Evolutionary conservation across 2,888 invertebrate species (phyloP), one percentile per base, ranked within the genome.

Genomic region (Tinea pellionella): DNA sequence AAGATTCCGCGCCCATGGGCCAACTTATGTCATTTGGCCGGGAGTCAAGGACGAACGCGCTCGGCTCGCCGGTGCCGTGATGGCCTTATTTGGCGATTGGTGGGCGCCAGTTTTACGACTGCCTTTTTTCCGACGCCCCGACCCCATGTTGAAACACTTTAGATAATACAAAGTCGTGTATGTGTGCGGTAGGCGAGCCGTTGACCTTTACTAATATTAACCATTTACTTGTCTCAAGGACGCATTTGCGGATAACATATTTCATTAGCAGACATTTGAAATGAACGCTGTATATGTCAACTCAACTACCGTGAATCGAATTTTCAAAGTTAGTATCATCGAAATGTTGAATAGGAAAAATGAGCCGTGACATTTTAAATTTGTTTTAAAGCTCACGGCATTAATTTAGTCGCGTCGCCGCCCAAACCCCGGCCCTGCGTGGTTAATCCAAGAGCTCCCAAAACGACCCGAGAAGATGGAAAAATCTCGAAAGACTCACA

Each of bases 11-110:
- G 79, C 82, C 85, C 82, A 84, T 86, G 80, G 85, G 78, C 85
- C 78, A 84, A 84, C 83, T 85, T 85, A 79, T 86, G 85, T 86
- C 85, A 81, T 87, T 87, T 86, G 86, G 87, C 84, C 71, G 79
- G 80, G 81, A 83, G 81, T 87, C 87, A 86, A 87, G 87, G 87
- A 81, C 87, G 79, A 67, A 69, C 74, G 68, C 72, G 75, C 73
- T 69, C 77, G 74, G 78, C 79, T 71, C 74, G 77, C 64, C 76
- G 76, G 78, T 78, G 78, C 80, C 80, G 73, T 74, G 67, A 64
- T 72, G 78, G 77, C 87, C 87, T 84, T 86, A 85, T 87, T 87
- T 81, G 84, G 83, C 75, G 74, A 83, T 84, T 82, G 84, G 85
- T 85, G 85, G 86, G 85, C 86, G 85, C 87, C 85, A 80, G 76